Evolutionary conservation across 2,797 vertebrate genomes (phyloP), one percentile per base, ranked within the genome.

Genomic region (Sandelia bainsii): DNA sequence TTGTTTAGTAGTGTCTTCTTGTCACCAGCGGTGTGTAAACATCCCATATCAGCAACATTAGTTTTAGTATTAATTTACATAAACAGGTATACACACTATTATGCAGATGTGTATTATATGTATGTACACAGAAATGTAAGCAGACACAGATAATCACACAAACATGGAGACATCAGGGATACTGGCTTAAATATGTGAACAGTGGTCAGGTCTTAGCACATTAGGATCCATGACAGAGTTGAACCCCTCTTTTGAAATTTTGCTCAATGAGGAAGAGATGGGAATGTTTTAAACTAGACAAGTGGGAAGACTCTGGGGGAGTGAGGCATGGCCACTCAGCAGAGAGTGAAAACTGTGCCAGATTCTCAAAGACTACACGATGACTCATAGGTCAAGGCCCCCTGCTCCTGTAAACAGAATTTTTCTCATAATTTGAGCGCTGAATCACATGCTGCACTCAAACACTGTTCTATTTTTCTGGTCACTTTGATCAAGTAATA

Each of bases 341-440:
- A 66, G 59, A 67, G 50, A 75, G 67, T 59, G 60, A 49, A 79
- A 77, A 39, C 75, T 23, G 50, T 77, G 80, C 72, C 81, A 90
- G 69, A 84, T 75, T 87, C 86, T 78, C 77, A 82, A 70, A 69
- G 66, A 63, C 80, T 79, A 63, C 72, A 53, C 54, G 23, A 59
- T 92, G 91, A 91, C 88, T 93, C 90, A 92, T 63, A 70, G 86
- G 84, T 90, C 85, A 89, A 85, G 85, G 75, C 76, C 56, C 71
- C 71, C 56, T 5, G 5, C 71, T 68, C 58, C 64, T 90, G 81
- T 90, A 89, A 92, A 92, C 87, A 88, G 69, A 62, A 88, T 84
- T 83, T 84, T 89, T 92, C 87, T 87, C 81, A 87, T 81, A 75
- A 87, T 80, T 86, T 60, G 7, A 77, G 59, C 40, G 8, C 54